Evolutionary conservation across 2,888 invertebrate species (phyloP).

Genomic region (Metallyticus violacea): DNA sequence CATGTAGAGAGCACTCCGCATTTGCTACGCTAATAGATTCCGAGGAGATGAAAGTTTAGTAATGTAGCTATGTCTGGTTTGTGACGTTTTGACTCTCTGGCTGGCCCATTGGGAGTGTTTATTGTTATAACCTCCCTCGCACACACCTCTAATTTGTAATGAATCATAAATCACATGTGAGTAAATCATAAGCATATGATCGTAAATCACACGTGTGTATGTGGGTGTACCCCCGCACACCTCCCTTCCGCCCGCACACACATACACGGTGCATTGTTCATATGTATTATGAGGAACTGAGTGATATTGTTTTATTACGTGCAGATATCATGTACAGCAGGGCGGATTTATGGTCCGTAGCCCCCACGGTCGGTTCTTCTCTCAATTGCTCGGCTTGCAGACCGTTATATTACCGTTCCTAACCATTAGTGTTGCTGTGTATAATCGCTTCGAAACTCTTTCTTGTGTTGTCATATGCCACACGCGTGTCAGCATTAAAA

Average conservation of each 20-base stretch:
- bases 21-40: background rate
- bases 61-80: no score
- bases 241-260: background rate
- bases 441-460: background rate
- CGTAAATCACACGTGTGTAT: slow-evolving; percentile 16
- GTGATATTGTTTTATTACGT: slow-evolving; percentile 18
- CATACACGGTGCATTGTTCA: slow-evolving; percentile 3
- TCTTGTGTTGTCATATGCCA: no score
- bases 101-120: background rate
- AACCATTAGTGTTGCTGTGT: background rate
- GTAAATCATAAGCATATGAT: slow-evolving; percentile 20
- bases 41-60: background rate
- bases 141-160: slow-evolving; percentile 16
- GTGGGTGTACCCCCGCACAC: background rate
- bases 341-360: background rate
- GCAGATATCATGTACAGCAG: background rate
- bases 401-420: no score
- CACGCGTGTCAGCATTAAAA: no score
- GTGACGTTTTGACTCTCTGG: background rate
- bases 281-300: background rate
- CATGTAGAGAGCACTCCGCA: no score
- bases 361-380: background rate
- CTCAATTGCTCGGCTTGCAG: background rate
- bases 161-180: slow-evolving; percentile 8
- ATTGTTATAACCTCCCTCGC: background rate